Evolutionary conservation across 2,888 invertebrate genomes (phyloP), one percentile per base, ranked within the genome.

Genomic region (Orchesellides sinensis): DNA sequence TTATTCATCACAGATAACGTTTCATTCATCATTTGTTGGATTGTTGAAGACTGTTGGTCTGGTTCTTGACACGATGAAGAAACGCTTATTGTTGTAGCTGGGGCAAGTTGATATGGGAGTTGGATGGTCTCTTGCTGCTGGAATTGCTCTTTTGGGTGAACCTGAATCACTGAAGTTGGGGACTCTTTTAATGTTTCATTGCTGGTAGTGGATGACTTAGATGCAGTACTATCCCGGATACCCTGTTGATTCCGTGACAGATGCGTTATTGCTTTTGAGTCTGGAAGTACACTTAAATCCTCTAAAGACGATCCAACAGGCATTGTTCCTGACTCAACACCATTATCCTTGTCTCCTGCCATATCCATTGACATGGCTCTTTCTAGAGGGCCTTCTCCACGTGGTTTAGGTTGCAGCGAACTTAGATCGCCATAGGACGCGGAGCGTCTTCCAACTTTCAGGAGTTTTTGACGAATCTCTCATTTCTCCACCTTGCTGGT

Each of bases 301-400:
- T 92, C 61, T 29, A 70, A n/a, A 0, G 87, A 83, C 10, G 85
- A 74, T 19, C 84, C 84, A 21, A 83, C 75, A 27, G 94, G 91
- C 88, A 94, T 94, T 88, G 94, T 94, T 61, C 86, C 45, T 25
- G 47, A 66, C 45, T 83, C 74, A 45, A 27, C 75, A 12, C 84
- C 54, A 91, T 91, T 65, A 5, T 90, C 90, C 0, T 91, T 89
- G 69, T 92, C 85, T 40, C 81, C 92, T 0, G 94, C 93, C 90
- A 95, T 94, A 86, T 96, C 96, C 54, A 96, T 90, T 88, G 95
- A 95, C 89, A 95, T 95, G 0, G 96, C 95, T 84, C 95, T 91
- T 90, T 96, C 95, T 25, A 91, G 78, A 19, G 88, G 87, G 23
- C 89, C 88, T 2, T 88, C 85, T 66, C 85, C n/a, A 8, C 65